phyloP scores from a whole-genome alignment of 2,888 invertebrate species.

The Pachydiplax longipennis region DNA sequence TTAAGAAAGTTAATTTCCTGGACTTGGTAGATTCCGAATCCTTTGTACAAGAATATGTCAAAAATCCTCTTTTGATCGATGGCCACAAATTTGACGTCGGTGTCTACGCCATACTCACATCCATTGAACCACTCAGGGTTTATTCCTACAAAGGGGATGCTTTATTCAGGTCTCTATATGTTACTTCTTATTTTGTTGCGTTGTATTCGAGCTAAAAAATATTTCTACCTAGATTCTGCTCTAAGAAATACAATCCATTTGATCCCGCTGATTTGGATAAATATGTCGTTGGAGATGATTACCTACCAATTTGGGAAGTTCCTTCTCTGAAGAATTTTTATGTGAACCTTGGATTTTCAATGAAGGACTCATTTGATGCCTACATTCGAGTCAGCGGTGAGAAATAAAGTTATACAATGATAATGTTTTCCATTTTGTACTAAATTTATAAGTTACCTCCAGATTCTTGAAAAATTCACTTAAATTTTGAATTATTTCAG shows the following conservation, averaged over 20 bases:
- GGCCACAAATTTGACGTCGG: slow-evolving; percentile 97
- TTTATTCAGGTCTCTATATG: slow-evolving; percentile 72
- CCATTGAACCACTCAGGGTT: slow-evolving; percentile 85
- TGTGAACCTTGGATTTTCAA: slow-evolving; percentile 75
- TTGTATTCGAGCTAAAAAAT: neutral
- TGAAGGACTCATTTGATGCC: slow-evolving; percentile 86
- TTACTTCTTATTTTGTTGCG: neutral
- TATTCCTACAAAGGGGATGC: slow-evolving; percentile 91
- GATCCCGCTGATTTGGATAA: slow-evolving; percentile 80
- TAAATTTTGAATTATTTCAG: slow-evolving; percentile 56
- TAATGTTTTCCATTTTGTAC: neutral
- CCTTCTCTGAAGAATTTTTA: slow-evolving; percentile 77
- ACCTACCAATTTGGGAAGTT: slow-evolving; percentile 93
- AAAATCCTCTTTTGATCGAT: slow-evolving; percentile 87
- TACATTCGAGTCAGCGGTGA: slow-evolving; percentile 66
- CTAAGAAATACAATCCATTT: slow-evolving; percentile 89
- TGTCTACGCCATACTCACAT: slow-evolving; percentile 90
- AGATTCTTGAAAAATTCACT: neutral
- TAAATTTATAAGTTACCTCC: no score
- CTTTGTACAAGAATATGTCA: slow-evolving; percentile 91
- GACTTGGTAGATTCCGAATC: slow-evolving; percentile 74
- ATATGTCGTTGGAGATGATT: slow-evolving; percentile 94
- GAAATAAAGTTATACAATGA: neutral
- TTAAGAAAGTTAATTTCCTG: slow-evolving; percentile 74
- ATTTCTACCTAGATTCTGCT: slow-evolving; percentile 75